These are phyloP conservation scores for Spinus olivaceus DNA, from an alignment of 2,797 vertebrate species.

Conservation along the genomic window DNA sequence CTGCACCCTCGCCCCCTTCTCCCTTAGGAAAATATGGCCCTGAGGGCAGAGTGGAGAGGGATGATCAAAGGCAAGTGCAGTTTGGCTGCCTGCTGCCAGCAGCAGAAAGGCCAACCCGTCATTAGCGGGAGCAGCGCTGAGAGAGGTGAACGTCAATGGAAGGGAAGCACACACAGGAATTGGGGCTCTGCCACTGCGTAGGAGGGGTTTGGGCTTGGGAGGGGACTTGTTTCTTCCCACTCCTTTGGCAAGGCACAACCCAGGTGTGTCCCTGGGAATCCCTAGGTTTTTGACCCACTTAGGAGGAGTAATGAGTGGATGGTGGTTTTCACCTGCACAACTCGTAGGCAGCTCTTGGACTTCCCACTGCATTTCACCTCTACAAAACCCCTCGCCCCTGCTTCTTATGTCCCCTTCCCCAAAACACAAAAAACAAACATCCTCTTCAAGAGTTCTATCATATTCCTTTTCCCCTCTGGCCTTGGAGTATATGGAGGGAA, in stretches of 20 bases:
- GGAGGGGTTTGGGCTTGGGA: conserved; percentile 48
- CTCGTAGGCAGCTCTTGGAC: background rate
- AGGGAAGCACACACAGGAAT: background rate
- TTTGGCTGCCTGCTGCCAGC: conserved; percentile 46
- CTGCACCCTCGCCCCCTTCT: conserved; percentile 48
- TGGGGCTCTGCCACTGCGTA: conserved; percentile 19
- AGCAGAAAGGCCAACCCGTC: background rate
- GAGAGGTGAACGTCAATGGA: background rate
- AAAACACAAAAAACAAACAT: background rate
- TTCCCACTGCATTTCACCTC: background rate
- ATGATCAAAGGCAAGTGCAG: conserved; percentile 57
- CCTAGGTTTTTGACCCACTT: conserved; percentile 12
- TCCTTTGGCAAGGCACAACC: conserved; percentile 37
- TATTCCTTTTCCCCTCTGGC: background rate
- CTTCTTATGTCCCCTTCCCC: background rate
- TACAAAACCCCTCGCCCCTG: background rate
- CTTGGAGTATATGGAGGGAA: background rate
- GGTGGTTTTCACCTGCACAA: conserved; percentile 29
- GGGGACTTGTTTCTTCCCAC: conserved; percentile 56
- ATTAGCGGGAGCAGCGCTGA: conserved; percentile 1
- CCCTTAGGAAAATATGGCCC: conserved; percentile 55
- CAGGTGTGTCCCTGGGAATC: conserved; percentile 62
- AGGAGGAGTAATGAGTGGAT: background rate
- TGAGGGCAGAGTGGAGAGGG: conserved; percentile 43
- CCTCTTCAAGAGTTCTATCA: background rate